Conservation (phyloP, 2,888 invertebrate species). For the Dusona sp. region DNA sequence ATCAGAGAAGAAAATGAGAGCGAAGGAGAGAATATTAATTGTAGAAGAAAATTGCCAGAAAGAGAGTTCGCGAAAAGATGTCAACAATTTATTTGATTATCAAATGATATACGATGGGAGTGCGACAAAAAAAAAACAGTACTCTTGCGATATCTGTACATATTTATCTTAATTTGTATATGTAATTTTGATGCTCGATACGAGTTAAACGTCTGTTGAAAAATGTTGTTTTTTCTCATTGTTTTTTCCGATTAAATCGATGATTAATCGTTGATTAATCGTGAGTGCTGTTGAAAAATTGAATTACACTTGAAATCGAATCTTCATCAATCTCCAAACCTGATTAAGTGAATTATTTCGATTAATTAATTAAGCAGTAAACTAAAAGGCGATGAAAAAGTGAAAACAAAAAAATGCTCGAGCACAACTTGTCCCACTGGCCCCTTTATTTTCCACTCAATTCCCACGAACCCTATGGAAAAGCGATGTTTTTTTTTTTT, state of each 20-base stretch:
- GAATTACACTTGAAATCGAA: neutral
- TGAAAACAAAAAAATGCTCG: neutral
- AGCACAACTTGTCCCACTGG: neutral
- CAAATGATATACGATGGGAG: constrained; percentile 30
- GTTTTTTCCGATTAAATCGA: no score
- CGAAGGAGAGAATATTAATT: neutral
- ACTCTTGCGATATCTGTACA: neutral
- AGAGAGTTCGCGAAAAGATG: constrained; percentile 44
- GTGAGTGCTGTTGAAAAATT: neutral
- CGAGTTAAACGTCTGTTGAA: neutral
- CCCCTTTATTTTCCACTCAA: neutral
- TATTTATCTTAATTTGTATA: constrained; percentile 4
- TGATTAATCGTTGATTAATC: neutral
- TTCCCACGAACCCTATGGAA: neutral
- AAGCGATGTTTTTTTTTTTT: neutral
- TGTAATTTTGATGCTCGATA: neutral
- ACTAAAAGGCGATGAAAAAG: neutral
- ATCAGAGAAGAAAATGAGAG: neutral
- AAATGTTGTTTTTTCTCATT: neutral
- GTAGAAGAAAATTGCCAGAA: constrained; percentile 15
- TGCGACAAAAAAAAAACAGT: neutral
- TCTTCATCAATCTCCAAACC: neutral
- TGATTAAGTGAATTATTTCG: neutral
- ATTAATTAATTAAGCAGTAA: neutral
- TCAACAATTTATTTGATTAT: constrained; percentile 51